Percentiles rank a stretch among this genome's conserved stretches.
Evolutionary conservation across 2,797 vertebrate genomes (phyloP).

Genomic region (Eospalax fontanierii): DNA sequence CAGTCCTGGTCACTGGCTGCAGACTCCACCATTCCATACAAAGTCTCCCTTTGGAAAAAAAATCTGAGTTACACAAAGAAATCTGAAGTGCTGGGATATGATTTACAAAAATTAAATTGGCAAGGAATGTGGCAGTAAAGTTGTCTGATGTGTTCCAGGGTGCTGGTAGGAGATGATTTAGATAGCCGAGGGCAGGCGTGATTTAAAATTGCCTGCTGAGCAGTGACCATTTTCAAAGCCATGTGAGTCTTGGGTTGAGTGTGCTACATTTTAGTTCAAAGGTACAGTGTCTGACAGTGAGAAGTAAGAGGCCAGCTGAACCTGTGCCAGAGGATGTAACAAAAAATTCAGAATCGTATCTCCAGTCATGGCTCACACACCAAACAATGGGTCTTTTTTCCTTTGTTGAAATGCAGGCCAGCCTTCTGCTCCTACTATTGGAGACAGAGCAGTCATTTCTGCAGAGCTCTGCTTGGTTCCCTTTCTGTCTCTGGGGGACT

Average conservation of each 20-base stretch:
- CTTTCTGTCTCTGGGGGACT: background rate
- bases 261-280: slow-evolving; percentile 72
- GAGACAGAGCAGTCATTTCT: slow-evolving; percentile 60
- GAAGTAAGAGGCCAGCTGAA: slow-evolving; percentile 76
- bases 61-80: slow-evolving; percentile 35
- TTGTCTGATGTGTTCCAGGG: slow-evolving; percentile 78
- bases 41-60: slow-evolving; percentile 17
- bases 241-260: slow-evolving; percentile 65
- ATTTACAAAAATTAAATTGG: slow-evolving; percentile 86
- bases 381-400: slow-evolving; percentile 74
- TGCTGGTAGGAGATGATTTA: slow-evolving; percentile 76
- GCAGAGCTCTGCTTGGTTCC: background rate
- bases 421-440: slow-evolving; percentile 32
- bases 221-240: slow-evolving; percentile 67
- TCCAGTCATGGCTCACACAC: background rate
- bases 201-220: slow-evolving; percentile 65
- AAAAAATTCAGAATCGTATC: slow-evolving; percentile 72
- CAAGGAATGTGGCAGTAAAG: slow-evolving; percentile 82
- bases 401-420: slow-evolving; percentile 71
- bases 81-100: slow-evolving; percentile 70
- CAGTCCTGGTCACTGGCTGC: background rate
- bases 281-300: slow-evolving; percentile 72
- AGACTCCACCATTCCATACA: background rate
- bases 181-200: slow-evolving; percentile 69
- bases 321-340: slow-evolving; percentile 74